Conservation (phyloP, 1,140 invertebrate genomes). For the Dendroctonus valens region DNA sequence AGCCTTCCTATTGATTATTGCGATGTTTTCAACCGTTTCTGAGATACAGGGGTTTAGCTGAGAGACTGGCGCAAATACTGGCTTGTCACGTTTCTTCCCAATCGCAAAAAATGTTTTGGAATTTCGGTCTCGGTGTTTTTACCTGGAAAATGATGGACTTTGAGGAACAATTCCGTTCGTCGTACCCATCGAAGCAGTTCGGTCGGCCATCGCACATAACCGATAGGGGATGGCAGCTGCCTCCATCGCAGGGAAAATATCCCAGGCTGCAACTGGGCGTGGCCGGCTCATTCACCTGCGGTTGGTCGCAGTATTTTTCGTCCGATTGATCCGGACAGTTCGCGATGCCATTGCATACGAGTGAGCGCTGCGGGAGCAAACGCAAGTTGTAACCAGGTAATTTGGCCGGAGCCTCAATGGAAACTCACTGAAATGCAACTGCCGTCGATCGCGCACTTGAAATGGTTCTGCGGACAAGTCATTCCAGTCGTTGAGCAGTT, state of each 20-base stretch:
- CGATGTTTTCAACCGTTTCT: no score
- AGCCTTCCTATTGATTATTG: no score
- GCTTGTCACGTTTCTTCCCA: no score
- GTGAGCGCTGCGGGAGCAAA: slow-evolving; percentile 38
- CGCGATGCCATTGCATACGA: slow-evolving; percentile 64
- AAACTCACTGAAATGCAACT: slow-evolving; percentile 62
- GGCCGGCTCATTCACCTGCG: slow-evolving; percentile 45
- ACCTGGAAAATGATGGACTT: slow-evolving; percentile 54
- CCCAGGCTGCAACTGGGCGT: slow-evolving; percentile 56
- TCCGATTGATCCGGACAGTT: slow-evolving; percentile 80
- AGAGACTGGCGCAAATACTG: no score
- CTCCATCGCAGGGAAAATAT: slow-evolving; percentile 63
- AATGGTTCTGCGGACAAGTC: slow-evolving; percentile 57
- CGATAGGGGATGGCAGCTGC: slow-evolving; percentile 58
- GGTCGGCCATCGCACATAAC: slow-evolving; percentile 64
- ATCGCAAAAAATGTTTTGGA: no score
- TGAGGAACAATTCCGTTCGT: slow-evolving; percentile 66
- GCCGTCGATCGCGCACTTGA: slow-evolving; percentile 68
- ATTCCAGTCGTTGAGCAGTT: slow-evolving; percentile 41
- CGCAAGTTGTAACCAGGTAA: background rate
- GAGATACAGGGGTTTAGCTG: no score
- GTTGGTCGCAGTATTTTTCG: slow-evolving; percentile 56
- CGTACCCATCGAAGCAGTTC: slow-evolving; percentile 71
- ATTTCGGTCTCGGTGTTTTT: slow-evolving; percentile 7
- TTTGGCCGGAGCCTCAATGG: background rate